A percentile compares a stretch with the other conserved stretches of the same genome.
Conservation (phyloP, 92 coral and sea anemone genomes). For the Bergia sp. region DNA sequence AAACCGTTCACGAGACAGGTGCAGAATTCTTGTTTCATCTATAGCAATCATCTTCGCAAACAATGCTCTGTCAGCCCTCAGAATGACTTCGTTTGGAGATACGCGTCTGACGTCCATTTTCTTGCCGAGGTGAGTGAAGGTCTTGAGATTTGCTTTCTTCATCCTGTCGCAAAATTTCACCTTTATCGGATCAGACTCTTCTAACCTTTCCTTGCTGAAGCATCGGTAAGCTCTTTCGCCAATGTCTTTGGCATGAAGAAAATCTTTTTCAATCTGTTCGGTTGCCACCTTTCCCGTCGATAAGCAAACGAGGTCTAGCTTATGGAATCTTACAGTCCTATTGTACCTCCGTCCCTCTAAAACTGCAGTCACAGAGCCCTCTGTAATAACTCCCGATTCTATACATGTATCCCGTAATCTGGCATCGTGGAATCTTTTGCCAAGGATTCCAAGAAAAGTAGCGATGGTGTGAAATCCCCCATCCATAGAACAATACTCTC, state of each 20-base stretch:
- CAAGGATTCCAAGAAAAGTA: conserved; percentile 57
- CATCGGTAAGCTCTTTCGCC: conserved; percentile 7
- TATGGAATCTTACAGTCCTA: conserved; percentile 55
- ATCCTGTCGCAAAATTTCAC: conserved; percentile 34
- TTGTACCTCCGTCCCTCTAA: conserved; percentile 58
- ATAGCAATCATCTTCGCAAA: conserved; percentile 50
- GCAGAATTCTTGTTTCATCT: conserved; percentile 50
- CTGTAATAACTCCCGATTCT: conserved; percentile 55
- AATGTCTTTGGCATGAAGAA: not conserved
- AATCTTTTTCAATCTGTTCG: not conserved
- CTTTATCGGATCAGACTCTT: conserved; percentile 28
- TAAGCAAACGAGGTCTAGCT: conserved; percentile 7
- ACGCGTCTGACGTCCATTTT: not conserved
- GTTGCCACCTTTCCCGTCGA: too few species aligned
- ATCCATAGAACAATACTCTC: conserved; percentile 18
- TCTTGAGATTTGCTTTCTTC: conserved; percentile 37
- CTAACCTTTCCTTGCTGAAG: too few species aligned
- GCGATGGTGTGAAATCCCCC: too few species aligned
- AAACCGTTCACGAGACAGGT: conserved; percentile 44
- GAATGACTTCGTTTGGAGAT: conserved; percentile 8
- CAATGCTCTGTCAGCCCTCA: conserved; percentile 34
- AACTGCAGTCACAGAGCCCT: conserved; percentile 50
- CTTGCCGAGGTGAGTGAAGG: conserved; percentile 36
- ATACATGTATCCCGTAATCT: conserved; percentile 56
- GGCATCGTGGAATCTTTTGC: conserved; percentile 66